Evolutionary conservation across 2,113 vertebrate genomes (phyloP).

Genomic region (Pseudolaguvia tuberculata): DNA sequence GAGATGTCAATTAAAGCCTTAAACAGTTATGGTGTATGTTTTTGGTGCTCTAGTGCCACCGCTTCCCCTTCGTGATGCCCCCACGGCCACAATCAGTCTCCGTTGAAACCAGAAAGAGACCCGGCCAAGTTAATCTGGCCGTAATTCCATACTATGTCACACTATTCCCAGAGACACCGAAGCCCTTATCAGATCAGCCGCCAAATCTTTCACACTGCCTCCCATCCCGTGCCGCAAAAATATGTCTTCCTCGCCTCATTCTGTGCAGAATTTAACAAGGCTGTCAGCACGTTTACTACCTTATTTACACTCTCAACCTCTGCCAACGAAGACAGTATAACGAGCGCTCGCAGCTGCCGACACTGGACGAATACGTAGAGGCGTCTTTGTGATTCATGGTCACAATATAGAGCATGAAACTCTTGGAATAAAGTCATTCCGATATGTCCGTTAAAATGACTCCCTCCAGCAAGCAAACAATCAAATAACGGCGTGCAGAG

Average conservation of each 20-base stretch:
- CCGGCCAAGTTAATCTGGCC: slow-evolving; percentile 40
- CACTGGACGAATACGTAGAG: slow-evolving; percentile 30
- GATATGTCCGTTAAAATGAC: slow-evolving; percentile 43
- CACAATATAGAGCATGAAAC: slow-evolving; percentile 38
- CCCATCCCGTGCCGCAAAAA: slow-evolving; percentile 33
- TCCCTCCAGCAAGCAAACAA: slow-evolving; percentile 37
- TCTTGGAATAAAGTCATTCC: slow-evolving; percentile 42
- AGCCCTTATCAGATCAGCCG: slow-evolving; percentile 51
- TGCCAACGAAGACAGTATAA: slow-evolving; percentile 35
- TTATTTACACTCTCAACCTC: slow-evolving; percentile 42
- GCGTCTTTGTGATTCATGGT: slow-evolving; percentile 48
- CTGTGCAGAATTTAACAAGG: slow-evolving; percentile 40
- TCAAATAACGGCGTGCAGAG: slow-evolving; percentile 45
- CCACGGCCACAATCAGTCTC: slow-evolving; percentile 18
- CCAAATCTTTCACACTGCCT: slow-evolving; percentile 46
- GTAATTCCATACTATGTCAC: slow-evolving; percentile 20
- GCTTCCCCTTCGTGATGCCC: neutral
- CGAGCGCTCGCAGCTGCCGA: slow-evolving; percentile 10
- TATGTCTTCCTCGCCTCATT: slow-evolving; percentile 32
- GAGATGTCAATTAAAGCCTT: slow-evolving; percentile 40
- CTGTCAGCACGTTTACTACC: slow-evolving; percentile 44
- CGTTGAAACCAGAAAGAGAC: neutral
- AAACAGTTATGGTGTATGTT: slow-evolving; percentile 45
- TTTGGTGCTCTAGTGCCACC: slow-evolving; percentile 38
- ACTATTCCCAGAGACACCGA: slow-evolving; percentile 39